These are phyloP conservation scores for Bufo gargarizans DNA, from an alignment of 2,113 vertebrate genomes.

Conservation along the genomic window DNA sequence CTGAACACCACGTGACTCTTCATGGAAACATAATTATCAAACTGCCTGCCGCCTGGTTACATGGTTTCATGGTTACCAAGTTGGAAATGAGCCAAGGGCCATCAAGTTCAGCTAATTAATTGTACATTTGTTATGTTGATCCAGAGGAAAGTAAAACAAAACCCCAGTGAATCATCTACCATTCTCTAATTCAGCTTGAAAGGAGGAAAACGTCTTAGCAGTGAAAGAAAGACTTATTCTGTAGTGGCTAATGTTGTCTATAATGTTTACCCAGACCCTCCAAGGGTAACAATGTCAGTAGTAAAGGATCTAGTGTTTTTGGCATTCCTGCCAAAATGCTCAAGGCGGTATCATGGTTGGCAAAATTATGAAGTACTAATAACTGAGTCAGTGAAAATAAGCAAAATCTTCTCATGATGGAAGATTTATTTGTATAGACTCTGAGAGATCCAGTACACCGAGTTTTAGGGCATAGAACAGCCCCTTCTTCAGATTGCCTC, in stretches of 20 bases:
- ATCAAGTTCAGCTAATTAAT: constrained; percentile 10
- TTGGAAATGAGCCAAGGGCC: not conserved
- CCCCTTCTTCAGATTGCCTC: too few species aligned
- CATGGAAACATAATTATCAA: constrained; percentile 1
- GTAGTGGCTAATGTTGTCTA: not conserved
- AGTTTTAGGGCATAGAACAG: too few species aligned
- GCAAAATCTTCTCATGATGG: too few species aligned
- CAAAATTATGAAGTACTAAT: too few species aligned
- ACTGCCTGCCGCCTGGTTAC: not conserved
- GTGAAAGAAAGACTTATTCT: constrained; percentile 6
- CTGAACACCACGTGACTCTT: not conserved
- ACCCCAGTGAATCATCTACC: constrained; percentile 5
- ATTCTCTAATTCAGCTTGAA: not conserved
- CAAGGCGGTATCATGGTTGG: too few species aligned
- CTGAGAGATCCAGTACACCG: too few species aligned
- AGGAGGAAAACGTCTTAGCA: not conserved
- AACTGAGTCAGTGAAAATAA: too few species aligned
- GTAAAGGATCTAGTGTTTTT: not conserved
- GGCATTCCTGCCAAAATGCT: not conserved
- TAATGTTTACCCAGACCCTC: not conserved
- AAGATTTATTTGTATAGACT: too few species aligned
- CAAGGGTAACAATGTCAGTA: not conserved
- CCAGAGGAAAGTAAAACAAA: constrained; percentile 26
- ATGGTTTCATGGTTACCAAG: not conserved
- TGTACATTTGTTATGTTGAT: constrained; percentile 19